Evolutionary conservation across 1,140 invertebrate species (phyloP).

Genomic region (Diprion similis): DNA sequence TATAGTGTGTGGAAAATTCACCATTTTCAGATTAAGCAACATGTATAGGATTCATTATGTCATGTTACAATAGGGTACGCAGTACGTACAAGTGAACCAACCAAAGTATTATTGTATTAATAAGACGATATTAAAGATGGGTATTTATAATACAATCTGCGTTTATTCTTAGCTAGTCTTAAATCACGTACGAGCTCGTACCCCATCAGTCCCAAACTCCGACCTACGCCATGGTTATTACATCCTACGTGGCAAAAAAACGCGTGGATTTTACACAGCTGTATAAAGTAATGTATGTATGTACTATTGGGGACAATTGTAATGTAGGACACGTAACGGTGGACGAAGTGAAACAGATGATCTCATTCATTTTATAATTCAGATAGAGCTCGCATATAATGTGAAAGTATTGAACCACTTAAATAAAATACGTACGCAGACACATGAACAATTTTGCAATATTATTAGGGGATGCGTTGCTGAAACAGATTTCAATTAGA

Average conservation of each 20-base stretch:
- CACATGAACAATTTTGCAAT: background rate
- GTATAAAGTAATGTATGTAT: too few species aligned
- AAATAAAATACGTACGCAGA: background rate
- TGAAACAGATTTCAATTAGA: slow-evolving; percentile 66
- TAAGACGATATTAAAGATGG: too few species aligned
- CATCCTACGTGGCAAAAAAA: too few species aligned
- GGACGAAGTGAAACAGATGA: background rate
- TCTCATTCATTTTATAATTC: background rate
- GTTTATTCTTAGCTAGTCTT: too few species aligned
- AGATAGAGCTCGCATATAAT: background rate
- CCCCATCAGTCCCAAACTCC: too few species aligned
- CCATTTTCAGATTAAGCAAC: background rate
- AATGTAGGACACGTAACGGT: background rate
- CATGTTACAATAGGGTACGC: background rate
- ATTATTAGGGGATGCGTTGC: background rate
- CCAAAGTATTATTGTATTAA: too few species aligned
- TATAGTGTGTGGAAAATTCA: slow-evolving; percentile 26
- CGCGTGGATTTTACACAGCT: too few species aligned
- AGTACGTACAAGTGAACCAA: too few species aligned
- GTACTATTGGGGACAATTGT: too few species aligned
- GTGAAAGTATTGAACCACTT: background rate
- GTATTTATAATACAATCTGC: too few species aligned
- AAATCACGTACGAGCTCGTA: too few species aligned
- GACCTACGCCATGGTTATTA: too few species aligned
- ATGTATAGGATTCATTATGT: background rate